phyloP scores from a whole-genome alignment of 2,113 vertebrate species.

The Clupea harengus region DNA sequence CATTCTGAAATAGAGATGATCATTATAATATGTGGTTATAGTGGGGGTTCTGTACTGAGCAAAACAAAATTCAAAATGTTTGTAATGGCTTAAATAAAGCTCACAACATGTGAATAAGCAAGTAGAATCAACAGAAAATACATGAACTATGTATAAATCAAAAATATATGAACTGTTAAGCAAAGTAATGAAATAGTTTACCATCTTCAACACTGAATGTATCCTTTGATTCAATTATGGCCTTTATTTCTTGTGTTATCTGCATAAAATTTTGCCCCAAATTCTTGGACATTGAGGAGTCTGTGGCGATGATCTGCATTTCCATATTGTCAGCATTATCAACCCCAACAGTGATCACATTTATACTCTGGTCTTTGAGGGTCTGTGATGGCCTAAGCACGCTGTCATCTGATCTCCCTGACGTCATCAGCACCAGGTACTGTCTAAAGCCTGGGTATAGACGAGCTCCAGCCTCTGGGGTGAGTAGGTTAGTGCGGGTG shows the following conservation, averaged over 20 bases:
- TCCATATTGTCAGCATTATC: constrained; percentile 51
- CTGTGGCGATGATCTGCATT: constrained; percentile 51
- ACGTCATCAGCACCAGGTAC: constrained; percentile 72
- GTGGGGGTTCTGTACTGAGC: background rate
- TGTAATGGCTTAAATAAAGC: no score
- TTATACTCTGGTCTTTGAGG: constrained; percentile 66
- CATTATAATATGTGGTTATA: background rate
- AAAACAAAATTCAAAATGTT: no score
- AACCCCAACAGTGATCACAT: constrained; percentile 63
- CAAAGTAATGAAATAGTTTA: background rate
- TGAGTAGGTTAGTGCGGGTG: constrained; percentile 65
- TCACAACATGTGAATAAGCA: background rate
- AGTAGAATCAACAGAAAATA: background rate
- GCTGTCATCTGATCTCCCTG: constrained; percentile 66
- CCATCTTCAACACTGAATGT: background rate
- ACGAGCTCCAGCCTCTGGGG: constrained; percentile 30
- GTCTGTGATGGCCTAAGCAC: constrained; percentile 47
- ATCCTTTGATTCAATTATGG: constrained; percentile 52
- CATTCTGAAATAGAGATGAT: constrained; percentile 67
- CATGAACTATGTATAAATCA: background rate
- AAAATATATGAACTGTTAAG: background rate
- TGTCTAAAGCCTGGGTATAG: constrained; percentile 66
- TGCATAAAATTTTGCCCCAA: constrained; percentile 15
- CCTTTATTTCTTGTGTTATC: constrained; percentile 43
- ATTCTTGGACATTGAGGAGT: constrained; percentile 30